Conservation (phyloP, 2,888 invertebrate species). For the Amiota minor region DNA sequence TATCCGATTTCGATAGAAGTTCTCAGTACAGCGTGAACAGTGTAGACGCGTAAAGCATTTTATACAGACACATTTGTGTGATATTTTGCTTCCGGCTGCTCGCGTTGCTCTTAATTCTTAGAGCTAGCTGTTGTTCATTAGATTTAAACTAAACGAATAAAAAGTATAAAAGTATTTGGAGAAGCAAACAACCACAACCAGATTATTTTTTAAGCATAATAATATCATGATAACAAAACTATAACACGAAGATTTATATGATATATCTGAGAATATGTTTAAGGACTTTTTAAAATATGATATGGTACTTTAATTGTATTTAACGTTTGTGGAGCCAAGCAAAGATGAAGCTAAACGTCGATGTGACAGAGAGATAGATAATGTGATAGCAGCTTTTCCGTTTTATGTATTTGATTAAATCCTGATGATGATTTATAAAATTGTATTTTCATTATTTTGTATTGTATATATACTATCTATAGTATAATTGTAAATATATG, state of each 20-base stretch:
- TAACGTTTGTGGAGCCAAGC: too few species aligned
- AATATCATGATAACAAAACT: too few species aligned
- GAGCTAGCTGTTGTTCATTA: neutral
- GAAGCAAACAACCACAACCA: too few species aligned
- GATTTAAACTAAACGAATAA: neutral
- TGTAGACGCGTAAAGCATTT: slow-evolving; percentile 60
- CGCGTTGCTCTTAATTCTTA: neutral
- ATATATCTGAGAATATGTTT: too few species aligned
- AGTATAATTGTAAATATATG: neutral
- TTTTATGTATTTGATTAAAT: neutral
- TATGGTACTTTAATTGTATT: too few species aligned
- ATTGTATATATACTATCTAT: neutral
- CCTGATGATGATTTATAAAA: neutral
- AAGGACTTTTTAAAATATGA: too few species aligned
- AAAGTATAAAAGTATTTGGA: neutral
- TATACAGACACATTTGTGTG: slow-evolving; percentile 9
- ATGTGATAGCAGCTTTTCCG: slow-evolving; percentile 7
- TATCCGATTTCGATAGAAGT: slow-evolving; percentile 70
- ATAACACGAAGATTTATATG: too few species aligned
- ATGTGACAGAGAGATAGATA: too few species aligned
- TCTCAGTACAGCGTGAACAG: slow-evolving; percentile 72
- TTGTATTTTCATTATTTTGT: neutral
- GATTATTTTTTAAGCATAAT: too few species aligned
- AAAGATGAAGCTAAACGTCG: too few species aligned
- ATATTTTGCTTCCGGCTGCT: too few species aligned